These are phyloP conservation scores for Rhingia campestris DNA, from an alignment of 2,888 invertebrate species.

Conservation along the genomic window DNA sequence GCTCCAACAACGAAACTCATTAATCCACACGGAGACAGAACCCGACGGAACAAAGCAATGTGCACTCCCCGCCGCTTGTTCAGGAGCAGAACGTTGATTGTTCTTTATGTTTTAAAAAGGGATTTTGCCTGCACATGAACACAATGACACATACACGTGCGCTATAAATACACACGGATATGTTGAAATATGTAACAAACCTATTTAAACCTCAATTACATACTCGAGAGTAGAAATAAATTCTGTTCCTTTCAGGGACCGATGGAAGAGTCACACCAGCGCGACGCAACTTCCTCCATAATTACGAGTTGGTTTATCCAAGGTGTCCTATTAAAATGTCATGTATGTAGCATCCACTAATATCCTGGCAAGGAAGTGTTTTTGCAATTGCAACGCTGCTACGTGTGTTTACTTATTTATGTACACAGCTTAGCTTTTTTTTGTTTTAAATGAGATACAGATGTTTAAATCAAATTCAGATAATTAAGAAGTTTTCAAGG, in stretches of 20 bases:
- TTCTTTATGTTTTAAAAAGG: constrained; percentile 24
- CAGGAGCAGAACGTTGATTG: constrained; percentile 36
- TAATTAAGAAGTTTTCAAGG: no score
- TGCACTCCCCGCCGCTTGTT: constrained; percentile 14
- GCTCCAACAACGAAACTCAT: constrained; percentile 64
- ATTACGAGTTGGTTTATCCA: background rate
- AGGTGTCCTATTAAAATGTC: background rate
- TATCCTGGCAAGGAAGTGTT: no score
- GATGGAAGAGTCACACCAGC: constrained; percentile 15
- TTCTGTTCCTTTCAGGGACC: constrained; percentile 16
- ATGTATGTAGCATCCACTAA: background rate
- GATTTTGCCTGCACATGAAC: constrained; percentile 15
- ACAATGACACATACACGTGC: constrained; percentile 20
- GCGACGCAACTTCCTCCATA: background rate
- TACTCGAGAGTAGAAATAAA: constrained; percentile 14
- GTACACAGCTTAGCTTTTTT: no score
- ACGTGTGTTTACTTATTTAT: no score
- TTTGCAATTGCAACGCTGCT: no score
- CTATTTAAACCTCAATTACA: constrained; percentile 42
- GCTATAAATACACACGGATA: background rate
- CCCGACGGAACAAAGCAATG: constrained; percentile 38
- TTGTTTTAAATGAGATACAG: no score
- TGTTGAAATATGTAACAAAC: constrained; percentile 12
- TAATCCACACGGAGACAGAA: constrained; percentile 41
- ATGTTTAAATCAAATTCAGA: no score